Percentiles rank a stretch among this genome's conserved stretches.
phyloP scores from a whole-genome alignment of 2,113 vertebrate species.

The Heterotis niloticus region DNA sequence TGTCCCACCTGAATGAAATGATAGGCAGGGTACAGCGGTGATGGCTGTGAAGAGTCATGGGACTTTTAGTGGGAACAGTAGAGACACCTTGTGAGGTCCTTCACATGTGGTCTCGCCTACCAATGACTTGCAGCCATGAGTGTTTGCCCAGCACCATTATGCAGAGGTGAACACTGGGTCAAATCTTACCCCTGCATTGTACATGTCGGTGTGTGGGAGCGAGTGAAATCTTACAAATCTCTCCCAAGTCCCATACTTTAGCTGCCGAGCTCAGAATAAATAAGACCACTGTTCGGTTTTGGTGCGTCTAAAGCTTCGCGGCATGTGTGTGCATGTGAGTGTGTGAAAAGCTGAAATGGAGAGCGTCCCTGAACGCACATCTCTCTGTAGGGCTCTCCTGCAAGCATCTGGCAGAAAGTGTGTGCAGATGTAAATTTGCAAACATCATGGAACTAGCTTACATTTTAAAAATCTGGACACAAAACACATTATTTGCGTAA shows the following conservation, averaged over 20 bases:
- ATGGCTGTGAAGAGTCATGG: background rate
- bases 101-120: background rate
- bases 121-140: background rate
- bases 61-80: background rate
- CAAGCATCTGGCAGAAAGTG: background rate
- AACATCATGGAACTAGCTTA: no score
- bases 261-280: no score
- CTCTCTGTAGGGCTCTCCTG: background rate
- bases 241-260: no score
- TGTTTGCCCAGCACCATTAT: background rate
- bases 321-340: background rate
- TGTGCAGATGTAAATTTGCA: background rate
- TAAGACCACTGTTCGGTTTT: background rate
- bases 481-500: no score
- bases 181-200: background rate
- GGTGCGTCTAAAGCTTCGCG: background rate
- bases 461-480: no score
- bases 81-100: no score
- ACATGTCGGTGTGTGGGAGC: background rate
- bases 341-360: background rate
- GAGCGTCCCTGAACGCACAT: background rate
- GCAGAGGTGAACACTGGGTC: background rate
- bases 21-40: background rate
- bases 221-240: background rate
- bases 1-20: background rate